Percentiles rank a stretch among this genome's conserved stretches.
Conservation (phyloP, 2,113 vertebrate genomes). For the Scatophagus argus region DNA sequence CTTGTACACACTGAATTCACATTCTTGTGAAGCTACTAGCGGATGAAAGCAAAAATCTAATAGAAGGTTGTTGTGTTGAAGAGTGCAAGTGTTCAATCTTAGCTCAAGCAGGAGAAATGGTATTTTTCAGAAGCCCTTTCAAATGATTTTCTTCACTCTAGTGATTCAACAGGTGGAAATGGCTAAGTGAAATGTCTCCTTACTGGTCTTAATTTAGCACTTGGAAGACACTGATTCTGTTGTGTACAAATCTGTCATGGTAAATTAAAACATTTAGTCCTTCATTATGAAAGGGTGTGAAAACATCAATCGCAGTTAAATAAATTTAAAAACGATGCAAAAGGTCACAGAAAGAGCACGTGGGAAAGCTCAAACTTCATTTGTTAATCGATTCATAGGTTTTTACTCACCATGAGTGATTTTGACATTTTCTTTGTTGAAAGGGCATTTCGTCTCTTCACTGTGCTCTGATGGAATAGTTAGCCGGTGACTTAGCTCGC, state of each 20-base stretch:
- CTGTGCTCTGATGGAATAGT: conserved; percentile 23
- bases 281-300: neutral
- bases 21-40: neutral
- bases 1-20: neutral
- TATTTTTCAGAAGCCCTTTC: neutral
- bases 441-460: conserved; percentile 45
- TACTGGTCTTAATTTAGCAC: neutral
- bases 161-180: neutral
- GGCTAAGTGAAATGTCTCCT: neutral
- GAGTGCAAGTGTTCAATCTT: neutral
- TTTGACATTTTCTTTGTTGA: conserved; percentile 62
- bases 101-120: neutral
- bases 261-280: neutral
- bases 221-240: neutral
- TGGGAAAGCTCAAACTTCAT: neutral
- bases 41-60: neutral
- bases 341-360: conserved; percentile 40
- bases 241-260: neutral
- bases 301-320: conserved; percentile 16
- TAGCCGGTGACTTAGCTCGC: conserved; percentile 8
- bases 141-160: neutral
- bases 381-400: conserved; percentile 39
- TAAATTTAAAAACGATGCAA: conserved; percentile 15
- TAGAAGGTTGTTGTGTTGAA: neutral
- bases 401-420: conserved; percentile 58